Percentiles rank a stretch among this genome's conserved stretches.
Evolutionary conservation across 1,140 invertebrate genomes (phyloP).

Genomic region (Melipona quadrifasciata): DNA sequence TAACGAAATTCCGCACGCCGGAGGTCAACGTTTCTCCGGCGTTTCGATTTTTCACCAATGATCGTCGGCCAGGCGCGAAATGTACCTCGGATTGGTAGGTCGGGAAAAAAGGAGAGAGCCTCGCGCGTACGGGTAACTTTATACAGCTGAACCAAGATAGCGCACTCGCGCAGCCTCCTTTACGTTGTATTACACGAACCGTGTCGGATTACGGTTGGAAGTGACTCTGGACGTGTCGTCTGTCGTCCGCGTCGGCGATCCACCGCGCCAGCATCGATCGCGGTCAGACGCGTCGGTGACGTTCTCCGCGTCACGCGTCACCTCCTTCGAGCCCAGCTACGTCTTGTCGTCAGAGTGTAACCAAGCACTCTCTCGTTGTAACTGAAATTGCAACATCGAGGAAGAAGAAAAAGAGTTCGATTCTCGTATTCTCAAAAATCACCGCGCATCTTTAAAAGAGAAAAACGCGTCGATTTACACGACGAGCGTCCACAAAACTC

Average conservation of each 20-base stretch:
- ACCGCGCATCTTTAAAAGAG: not conserved
- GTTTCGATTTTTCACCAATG: not conserved
- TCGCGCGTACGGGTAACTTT: conserved; percentile 37
- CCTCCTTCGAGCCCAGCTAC: not conserved
- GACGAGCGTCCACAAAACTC: too few relatives aligned
- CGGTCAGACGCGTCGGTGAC: conserved; percentile 39
- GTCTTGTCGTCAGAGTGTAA: not conserved
- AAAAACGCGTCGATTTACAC: not conserved
- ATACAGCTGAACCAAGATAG: conserved; percentile 31
- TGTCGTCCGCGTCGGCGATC: conserved; percentile 38
- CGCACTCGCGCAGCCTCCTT: conserved; percentile 46
- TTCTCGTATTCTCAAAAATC: not conserved
- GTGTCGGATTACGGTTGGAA: conserved; percentile 67
- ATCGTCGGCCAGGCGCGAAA: not conserved
- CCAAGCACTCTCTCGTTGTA: not conserved
- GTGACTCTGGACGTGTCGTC: conserved; percentile 49
- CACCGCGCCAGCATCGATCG: conserved; percentile 30
- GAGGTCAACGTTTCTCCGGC: not conserved
- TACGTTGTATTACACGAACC: conserved; percentile 66
- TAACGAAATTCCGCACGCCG: not conserved
- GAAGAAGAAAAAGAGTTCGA: not conserved
- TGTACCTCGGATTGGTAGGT: conserved; percentile 17
- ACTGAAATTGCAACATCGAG: not conserved
- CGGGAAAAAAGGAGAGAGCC: not conserved
- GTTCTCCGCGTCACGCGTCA: conserved; percentile 6